Evolutionary conservation across 1,140 invertebrate species (phyloP).

Genomic region (Bicyclus anynana): DNA sequence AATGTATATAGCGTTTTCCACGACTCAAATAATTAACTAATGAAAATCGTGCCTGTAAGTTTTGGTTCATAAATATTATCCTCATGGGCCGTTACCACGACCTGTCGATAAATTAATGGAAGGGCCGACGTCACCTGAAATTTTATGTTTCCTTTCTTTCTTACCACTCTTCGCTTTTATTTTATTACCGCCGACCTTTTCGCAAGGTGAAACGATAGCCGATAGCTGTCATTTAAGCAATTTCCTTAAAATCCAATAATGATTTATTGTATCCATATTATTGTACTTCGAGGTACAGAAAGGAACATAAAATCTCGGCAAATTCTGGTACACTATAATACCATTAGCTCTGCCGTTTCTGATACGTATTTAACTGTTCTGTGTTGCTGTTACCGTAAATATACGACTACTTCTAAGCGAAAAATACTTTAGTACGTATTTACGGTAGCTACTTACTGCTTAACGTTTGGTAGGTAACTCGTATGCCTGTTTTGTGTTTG

Average conservation of each 20-base stretch:
- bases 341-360: background rate
- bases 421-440: background rate
- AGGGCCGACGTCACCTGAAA: slow-evolving; percentile 68
- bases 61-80: slow-evolving; percentile 71
- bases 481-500: too few relatives aligned
- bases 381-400: background rate
- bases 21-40: slow-evolving; percentile 60
- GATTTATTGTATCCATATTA: slow-evolving; percentile 6
- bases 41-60: slow-evolving; percentile 53
- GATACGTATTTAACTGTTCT: background rate
- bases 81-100: slow-evolving; percentile 70
- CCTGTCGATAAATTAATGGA: slow-evolving; percentile 73
- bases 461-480: too few relatives aligned
- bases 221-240: slow-evolving; percentile 27
- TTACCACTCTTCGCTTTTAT: slow-evolving; percentile 47
- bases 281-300: slow-evolving; percentile 3
- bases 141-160: slow-evolving; percentile 67
- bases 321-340: background rate
- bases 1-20: slow-evolving; percentile 7
- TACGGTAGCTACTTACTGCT: background rate
- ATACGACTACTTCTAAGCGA: background rate
- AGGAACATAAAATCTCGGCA: background rate
- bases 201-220: slow-evolving; percentile 26
- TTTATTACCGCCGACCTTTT: slow-evolving; percentile 45
- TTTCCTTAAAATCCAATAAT: slow-evolving; percentile 20